Base-by-base conservation (phyloP, 2,888 invertebrate species). In the Glyphotaelius pellucidus region DNA sequence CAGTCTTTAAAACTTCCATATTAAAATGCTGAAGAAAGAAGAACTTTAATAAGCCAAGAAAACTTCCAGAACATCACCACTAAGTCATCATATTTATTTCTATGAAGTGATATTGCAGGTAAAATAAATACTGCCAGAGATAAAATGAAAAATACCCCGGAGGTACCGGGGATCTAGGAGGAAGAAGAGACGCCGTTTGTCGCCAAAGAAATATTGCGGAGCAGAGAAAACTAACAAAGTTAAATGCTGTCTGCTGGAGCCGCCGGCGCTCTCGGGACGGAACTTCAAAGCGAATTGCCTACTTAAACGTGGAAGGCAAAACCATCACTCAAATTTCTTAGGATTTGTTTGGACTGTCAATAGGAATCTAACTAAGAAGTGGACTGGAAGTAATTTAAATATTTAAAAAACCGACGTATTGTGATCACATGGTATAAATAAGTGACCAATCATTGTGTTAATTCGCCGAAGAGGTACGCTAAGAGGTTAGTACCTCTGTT, bases 121-220 rank as follows among this genome's bases (percentile, higher is more conserved):
- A 91, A 89, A 91, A 91, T 88, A 89, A 91, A 91, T 88, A 89
- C 80, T 42, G 80, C 30, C 47, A 38, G 81, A 42, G 31, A 47
- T 32, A 79, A 87, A 52, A 91, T 91, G 91, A 91, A 91, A 91
- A 88, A 91, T 91, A 38, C 83, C 88, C 52, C 79, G 35, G 35
- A 91, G 31, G 30, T 88, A 67, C 38, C 47, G 3, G 89, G 80
- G 89, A n/a, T 14, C 15, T 14, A 88, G 88, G 47, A 67, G 88
- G 67, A 67, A 67, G 67, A 67, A 52, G 87, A 52, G 67, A 79
- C n/a, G 83, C 38, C 86, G 42, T 86, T 79, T 91, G 91, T 85
- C 89, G 89, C 89, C 84, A 84, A 80, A 91, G 91, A 89, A 91
- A 91, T 91, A 91, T 91, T 91, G 89, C 91, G 89, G 90, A 67